Evolutionary conservation across 2,888 invertebrate genomes (phyloP), one percentile per base, ranked within the genome.

Genomic region (Psylliodes chrysocephalus): DNA sequence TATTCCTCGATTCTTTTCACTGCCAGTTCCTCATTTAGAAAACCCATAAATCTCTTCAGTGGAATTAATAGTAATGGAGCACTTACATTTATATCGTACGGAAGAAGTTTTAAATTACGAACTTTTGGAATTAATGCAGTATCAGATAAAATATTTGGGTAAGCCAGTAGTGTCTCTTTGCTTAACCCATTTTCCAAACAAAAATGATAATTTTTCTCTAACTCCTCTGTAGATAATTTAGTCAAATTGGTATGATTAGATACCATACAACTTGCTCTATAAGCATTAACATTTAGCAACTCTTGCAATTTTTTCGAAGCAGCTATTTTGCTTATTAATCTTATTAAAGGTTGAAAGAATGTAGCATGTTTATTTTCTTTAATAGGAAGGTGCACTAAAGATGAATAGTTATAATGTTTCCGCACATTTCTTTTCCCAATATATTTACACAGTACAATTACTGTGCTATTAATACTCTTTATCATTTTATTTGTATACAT

Each of bases 71-170:
- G 47, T 40, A 81, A 70, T 15, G 78, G 74, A 12, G 71, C 69
- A 6, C 69, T 70, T 22, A 68, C 63, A 64, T 75, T 75, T n/a
- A 81, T 64, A 67, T 75, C 71, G 51, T 71, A 68, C 1, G 72
- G 67, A 40, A 79, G 54, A 15, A 64, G 52, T 66, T 74, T 74
- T 10, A 81, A 55, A 22, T 73, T 18, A 1, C 69, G 19, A 3
- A 81, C 54, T 71, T 77, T 79, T 6, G 55, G 14, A 35, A 64
- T 38, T 17, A 79, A 35, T 63, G 73, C 56, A 10, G 65, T 49
- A 51, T 72, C 68, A 2, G 72, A 67, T 55, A 82, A 70, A 30
- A 81, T 60, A 60, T 76, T 72, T 25, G 80, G 79, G 69, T 75
- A 74, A 35, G 70, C 71, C 8, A 74, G 14, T 19, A 80, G 59